phyloP scores from a whole-genome alignment of 2,113 vertebrate genomes.

The Corydoras sp. region DNA sequence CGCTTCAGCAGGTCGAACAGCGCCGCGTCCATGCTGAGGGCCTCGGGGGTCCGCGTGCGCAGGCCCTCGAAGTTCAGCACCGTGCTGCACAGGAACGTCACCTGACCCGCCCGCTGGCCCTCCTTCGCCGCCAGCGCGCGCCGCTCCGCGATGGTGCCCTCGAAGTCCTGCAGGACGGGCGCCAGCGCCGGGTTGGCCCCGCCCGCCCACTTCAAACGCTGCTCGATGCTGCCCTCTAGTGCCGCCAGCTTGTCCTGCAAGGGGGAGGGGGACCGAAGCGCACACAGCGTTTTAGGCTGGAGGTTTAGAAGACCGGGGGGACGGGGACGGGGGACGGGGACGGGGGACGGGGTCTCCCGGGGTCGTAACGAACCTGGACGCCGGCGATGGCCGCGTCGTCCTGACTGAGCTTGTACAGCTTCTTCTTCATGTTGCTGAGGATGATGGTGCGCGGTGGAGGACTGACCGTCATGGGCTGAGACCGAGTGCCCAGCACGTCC shows the following conservation, averaged over 20 bases:
- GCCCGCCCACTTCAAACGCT: constrained; percentile 96
- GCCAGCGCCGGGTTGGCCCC: constrained; percentile 92
- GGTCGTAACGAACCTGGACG: constrained; percentile 72
- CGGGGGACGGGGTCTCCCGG: too few relatives aligned
- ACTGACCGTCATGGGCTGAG: constrained; percentile 83
- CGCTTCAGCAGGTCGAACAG: constrained; percentile 93
- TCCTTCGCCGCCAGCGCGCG: constrained; percentile 86
- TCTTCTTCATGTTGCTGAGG: constrained; percentile 96
- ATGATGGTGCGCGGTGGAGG: constrained; percentile 88
- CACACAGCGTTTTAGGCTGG: too few relatives aligned
- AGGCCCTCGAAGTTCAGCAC: constrained; percentile 95
- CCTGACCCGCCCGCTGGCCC: constrained; percentile 90
- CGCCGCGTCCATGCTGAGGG: constrained; percentile 82
- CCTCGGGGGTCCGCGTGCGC: constrained; percentile 87
- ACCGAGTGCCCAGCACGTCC: constrained; percentile 82
- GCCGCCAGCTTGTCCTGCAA: constrained; percentile 85
- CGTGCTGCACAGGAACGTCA: constrained; percentile 95
- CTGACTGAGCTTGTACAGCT: constrained; percentile 91
- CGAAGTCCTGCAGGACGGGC: constrained; percentile 95
- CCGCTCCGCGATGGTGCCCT: constrained; percentile 89
- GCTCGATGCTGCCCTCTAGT: constrained; percentile 95
- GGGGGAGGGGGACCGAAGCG: background rate
- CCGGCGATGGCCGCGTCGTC: constrained; percentile 85
- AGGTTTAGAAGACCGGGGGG: too few relatives aligned
- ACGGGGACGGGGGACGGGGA: background rate